phyloP scores from a whole-genome alignment of 2,113 vertebrate genomes.

The Tachycineta bicolor region DNA sequence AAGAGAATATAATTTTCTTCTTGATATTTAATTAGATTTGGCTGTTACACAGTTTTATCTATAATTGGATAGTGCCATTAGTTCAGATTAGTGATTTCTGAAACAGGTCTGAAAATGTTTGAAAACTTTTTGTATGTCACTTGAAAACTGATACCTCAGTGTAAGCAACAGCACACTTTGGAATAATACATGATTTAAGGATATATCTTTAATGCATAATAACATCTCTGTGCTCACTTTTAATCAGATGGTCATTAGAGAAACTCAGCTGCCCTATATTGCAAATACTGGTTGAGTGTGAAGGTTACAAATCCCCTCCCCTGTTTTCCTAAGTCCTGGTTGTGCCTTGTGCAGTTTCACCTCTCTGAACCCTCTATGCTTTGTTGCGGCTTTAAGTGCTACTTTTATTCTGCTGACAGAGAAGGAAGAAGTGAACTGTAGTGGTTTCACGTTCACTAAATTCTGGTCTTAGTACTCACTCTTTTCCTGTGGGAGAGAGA shows the following conservation, averaged over 20 bases:
- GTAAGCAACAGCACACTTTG: constrained; percentile 23
- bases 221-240: not conserved
- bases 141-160: constrained; percentile 13
- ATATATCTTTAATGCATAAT: not conserved
- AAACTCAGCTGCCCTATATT: not conserved
- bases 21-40: not conserved
- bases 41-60: not conserved
- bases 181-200: constrained; percentile 17
- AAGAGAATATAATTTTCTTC: not conserved
- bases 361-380: not conserved
- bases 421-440: not conserved
- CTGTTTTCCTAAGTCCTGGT: not conserved
- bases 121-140: constrained; percentile 17
- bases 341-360: not conserved
- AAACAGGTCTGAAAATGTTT: constrained; percentile 39
- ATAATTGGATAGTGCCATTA: not conserved
- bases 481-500: too few species aligned
- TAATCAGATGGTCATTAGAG: not conserved
- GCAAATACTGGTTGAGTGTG: not conserved
- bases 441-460: too few species aligned
- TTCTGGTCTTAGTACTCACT: too few species aligned
- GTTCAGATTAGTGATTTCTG: constrained; percentile 13
- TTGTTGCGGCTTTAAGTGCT: not conserved
- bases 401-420: not conserved
- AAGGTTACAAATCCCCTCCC: not conserved